Conservation (phyloP, 2,113 vertebrate species). For the Micronycteris hirsuta region DNA sequence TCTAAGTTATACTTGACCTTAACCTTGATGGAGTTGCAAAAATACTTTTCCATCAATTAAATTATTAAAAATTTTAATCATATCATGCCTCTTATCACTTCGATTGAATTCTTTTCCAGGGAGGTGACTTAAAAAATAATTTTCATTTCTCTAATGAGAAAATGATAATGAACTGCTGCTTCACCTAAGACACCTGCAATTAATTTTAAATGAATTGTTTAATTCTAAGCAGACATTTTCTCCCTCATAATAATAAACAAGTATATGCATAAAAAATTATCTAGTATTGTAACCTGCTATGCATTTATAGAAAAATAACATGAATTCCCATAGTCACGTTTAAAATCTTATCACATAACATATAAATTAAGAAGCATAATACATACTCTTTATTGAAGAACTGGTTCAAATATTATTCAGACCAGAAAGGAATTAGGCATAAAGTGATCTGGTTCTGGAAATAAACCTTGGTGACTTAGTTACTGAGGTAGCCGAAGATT, state of each 20-base stretch:
- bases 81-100: not conserved
- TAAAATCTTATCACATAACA: not conserved
- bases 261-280: not conserved
- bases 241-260: constrained; percentile 32
- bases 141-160: constrained; percentile 40
- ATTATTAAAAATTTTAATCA: constrained; percentile 2
- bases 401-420: not conserved
- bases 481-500: constrained; percentile 8
- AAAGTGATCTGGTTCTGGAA: not conserved
- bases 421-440: not conserved
- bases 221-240: constrained; percentile 28
- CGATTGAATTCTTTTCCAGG: not conserved
- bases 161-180: not conserved
- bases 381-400: not conserved
- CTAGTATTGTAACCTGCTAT: not conserved
- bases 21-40: not conserved
- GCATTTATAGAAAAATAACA: constrained; percentile 8
- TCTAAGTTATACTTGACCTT: not conserved
- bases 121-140: not conserved
- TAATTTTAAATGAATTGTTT: constrained; percentile 18
- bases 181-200: not conserved
- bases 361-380: constrained; percentile 9
- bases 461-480: not conserved
- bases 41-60: not conserved
- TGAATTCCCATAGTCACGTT: constrained; percentile 15